These are phyloP conservation scores for Cynopterus sphinx DNA, from an alignment of 2,797 vertebrate species.

Conservation along the genomic window DNA sequence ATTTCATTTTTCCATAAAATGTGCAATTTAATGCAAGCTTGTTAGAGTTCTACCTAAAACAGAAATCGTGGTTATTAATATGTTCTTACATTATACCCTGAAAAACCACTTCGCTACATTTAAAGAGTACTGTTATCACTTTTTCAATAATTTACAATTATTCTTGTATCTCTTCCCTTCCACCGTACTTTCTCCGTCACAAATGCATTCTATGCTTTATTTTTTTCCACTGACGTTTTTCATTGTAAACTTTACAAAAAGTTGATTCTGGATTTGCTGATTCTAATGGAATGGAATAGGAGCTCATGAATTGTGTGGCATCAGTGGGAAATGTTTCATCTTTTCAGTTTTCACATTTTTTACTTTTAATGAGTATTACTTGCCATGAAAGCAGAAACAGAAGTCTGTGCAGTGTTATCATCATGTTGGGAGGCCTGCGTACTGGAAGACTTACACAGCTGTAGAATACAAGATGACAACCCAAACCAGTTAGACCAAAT, in stretches of 20 bases:
- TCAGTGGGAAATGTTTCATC: neutral
- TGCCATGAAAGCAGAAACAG: neutral
- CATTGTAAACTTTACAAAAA: neutral
- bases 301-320: neutral
- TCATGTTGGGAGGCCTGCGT: neutral
- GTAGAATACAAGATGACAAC: neutral
- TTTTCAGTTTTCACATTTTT: constrained; percentile 8
- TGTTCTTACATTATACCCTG: neutral
- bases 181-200: neutral
- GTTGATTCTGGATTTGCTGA: neutral
- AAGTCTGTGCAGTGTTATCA: neutral
- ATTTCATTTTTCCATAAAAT: constrained; percentile 63
- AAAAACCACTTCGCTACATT: neutral
- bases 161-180: neutral
- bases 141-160: neutral
- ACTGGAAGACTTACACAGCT: neutral
- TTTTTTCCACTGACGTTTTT: neutral
- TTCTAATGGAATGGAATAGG: neutral
- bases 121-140: neutral
- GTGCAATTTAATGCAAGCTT: constrained; percentile 31
- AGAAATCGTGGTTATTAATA: neutral
- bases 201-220: neutral
- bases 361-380: neutral
- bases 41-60: constrained; percentile 39
- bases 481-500: neutral